Conservation (phyloP, 2,888 invertebrate genomes). For the Philopedon plagiatum region DNA sequence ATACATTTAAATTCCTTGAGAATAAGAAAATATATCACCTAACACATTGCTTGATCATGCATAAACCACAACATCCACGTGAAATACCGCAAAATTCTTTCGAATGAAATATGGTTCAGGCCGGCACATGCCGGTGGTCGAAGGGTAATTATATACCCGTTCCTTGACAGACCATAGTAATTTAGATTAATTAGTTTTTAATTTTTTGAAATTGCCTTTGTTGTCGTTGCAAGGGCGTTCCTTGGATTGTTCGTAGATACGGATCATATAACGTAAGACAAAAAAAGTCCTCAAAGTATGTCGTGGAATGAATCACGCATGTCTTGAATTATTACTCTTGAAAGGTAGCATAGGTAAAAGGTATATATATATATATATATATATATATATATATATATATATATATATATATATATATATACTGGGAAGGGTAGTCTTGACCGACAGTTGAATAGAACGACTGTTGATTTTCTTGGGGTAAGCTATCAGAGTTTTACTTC, state of each 20-base stretch:
- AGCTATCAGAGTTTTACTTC: too few relatives aligned
- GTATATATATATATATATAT: too few relatives aligned
- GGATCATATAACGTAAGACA: too few relatives aligned
- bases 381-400: too few relatives aligned
- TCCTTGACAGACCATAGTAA: constrained; percentile 33
- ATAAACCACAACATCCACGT: constrained; percentile 32
- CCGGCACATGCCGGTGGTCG: constrained; percentile 30
- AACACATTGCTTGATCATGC: constrained; percentile 39
- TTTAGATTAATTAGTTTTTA: constrained; percentile 38
- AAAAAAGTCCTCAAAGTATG: too few relatives aligned
- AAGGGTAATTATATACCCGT: constrained; percentile 18
- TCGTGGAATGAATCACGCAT: too few relatives aligned
- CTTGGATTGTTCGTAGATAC: not conserved
- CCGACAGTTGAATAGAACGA: too few relatives aligned
- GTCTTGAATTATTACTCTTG: too few relatives aligned
- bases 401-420: too few relatives aligned
- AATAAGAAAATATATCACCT: constrained; percentile 39
- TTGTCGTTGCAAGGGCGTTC: not conserved
- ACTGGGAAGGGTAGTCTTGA: too few relatives aligned
- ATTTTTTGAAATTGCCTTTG: constrained; percentile 7
- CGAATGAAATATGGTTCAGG: constrained; percentile 35
- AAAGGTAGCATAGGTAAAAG: too few relatives aligned
- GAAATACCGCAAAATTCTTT: constrained; percentile 37
- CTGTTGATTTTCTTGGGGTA: too few relatives aligned
- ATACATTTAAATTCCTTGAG: constrained; percentile 33